phyloP scores from a whole-genome alignment of 2,888 invertebrate species.

The Mactromeris polynyma region DNA sequence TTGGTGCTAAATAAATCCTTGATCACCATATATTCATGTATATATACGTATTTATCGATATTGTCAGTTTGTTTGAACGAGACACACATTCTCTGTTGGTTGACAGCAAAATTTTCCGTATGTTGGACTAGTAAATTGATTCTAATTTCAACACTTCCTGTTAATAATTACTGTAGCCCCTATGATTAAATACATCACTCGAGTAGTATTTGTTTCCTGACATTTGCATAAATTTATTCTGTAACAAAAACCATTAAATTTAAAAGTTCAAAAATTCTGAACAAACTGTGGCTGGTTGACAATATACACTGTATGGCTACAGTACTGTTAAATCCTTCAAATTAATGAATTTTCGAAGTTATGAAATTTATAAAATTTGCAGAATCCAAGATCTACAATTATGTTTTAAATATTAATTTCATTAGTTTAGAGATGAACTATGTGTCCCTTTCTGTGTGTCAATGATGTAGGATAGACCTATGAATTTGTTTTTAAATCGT shows the following conservation, averaged over 20 bases:
- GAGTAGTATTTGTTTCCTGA: too few species aligned
- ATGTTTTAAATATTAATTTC: too few species aligned
- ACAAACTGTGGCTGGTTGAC: too few species aligned
- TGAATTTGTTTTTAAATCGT: slow-evolving; percentile 4
- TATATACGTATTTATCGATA: neutral
- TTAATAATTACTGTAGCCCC: too few species aligned
- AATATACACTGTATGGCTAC: too few species aligned
- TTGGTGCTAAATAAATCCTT: slow-evolving; percentile 51
- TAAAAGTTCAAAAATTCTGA: too few species aligned
- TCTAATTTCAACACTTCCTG: neutral
- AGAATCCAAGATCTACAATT: too few species aligned
- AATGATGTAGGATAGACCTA: neutral
- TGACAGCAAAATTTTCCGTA: neutral
- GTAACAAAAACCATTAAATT: too few species aligned
- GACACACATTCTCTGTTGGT: neutral
- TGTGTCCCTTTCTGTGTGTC: neutral
- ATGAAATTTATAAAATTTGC: too few species aligned
- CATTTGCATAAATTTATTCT: too few species aligned
- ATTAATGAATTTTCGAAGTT: neutral
- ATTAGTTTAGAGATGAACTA: neutral
- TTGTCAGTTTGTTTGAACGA: neutral
- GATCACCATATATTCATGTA: slow-evolving; percentile 14
- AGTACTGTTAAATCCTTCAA: too few species aligned
- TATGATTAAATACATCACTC: too few species aligned
- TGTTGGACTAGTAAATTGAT: neutral